Evolutionary conservation across 2,888 invertebrate species (phyloP).

Genomic region (Lysandra coridon): DNA sequence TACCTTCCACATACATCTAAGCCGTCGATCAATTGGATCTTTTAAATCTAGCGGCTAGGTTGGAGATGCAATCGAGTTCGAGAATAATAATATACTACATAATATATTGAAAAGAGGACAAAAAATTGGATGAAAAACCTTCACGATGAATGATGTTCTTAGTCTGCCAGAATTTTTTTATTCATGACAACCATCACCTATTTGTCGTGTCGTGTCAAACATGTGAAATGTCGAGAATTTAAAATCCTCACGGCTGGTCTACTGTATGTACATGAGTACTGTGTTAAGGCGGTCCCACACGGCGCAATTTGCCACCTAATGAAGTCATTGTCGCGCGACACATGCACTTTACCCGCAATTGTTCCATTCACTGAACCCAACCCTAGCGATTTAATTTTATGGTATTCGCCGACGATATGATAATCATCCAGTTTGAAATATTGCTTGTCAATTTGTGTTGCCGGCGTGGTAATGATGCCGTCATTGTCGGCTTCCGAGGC

Average conservation of each 20-base stretch:
- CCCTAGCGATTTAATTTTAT: conserved; percentile 60
- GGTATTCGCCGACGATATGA: conserved; percentile 56
- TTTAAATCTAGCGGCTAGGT: too few species aligned
- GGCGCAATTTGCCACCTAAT: conserved; percentile 56
- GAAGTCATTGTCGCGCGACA: conserved; percentile 60
- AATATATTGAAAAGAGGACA: too few species aligned
- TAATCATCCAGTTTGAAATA: conserved; percentile 63
- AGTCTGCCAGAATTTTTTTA: too few species aligned
- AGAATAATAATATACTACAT: too few species aligned
- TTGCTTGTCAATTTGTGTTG: conserved; percentile 62
- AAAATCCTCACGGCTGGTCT: not conserved
- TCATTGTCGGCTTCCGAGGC: conserved; percentile 54
- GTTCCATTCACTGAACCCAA: conserved; percentile 60
- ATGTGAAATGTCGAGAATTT: too few species aligned
- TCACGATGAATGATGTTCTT: too few species aligned
- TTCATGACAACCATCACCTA: too few species aligned
- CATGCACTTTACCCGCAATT: conserved; percentile 53
- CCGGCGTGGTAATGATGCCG: conserved; percentile 50
- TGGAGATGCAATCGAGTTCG: too few species aligned
- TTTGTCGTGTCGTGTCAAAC: too few species aligned
- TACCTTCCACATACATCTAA: too few species aligned
- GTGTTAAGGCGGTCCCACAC: conserved; percentile 39
- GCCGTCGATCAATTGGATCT: too few species aligned
- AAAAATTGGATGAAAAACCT: too few species aligned
- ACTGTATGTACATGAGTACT: not conserved